Base-by-base conservation (phyloP, 2,797 vertebrate genomes). In the Etheostoma nigrum region DNA sequence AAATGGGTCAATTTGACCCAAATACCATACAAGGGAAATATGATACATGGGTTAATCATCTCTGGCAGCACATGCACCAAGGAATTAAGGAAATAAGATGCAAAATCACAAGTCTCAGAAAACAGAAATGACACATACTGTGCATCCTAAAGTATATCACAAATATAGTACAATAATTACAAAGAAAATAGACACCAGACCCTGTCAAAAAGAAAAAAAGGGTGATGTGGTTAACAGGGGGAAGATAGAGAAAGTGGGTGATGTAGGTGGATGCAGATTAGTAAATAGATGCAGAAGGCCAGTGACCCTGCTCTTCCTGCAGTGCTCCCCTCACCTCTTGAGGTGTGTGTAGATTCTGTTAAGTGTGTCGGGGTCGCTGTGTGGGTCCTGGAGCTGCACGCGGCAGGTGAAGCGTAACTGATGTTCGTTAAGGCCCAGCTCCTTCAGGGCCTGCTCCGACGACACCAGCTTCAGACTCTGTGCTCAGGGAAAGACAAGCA, bases 371-470 rank as follows among this genome's bases (percentile, higher is more conserved):
- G 96, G 81, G 76, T 99, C 98, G 2, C 97, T 98, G 87, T 98
- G 96, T 0, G 96, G 89, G 82, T 99, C 97, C 23, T 97, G 98
- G 9, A 99, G 95, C 90, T 97, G 97, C 53, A 99, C 96, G 0
- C 97, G 96, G 88, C 98, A 99, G 63, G 98, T 99, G 91, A 99
- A 99, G 25, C 97, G 96, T 72, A 99, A 78, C 94, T 99, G 98
- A 71, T 99, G 98, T 45, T 99, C 98, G 0, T 95, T 95, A 60
- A 99, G 95, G 49, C 97, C 98, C 77, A 99, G 94, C 90, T 99
- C 98, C 80, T 98, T 99, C 79, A 99, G 88, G 0, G 98, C 98
- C 91, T 99, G 97, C 86, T 99, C 98, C 0, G 98, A 96, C 5
- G 96, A 97, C 27, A 99, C 96, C 79, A 99, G 95, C 72, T 97